Percentiles rank a stretch among this genome's conserved stretches.
These are phyloP conservation scores for Nymphicus hollandicus DNA, from an alignment of 2,113 vertebrate genomes.

Conservation along the genomic window DNA sequence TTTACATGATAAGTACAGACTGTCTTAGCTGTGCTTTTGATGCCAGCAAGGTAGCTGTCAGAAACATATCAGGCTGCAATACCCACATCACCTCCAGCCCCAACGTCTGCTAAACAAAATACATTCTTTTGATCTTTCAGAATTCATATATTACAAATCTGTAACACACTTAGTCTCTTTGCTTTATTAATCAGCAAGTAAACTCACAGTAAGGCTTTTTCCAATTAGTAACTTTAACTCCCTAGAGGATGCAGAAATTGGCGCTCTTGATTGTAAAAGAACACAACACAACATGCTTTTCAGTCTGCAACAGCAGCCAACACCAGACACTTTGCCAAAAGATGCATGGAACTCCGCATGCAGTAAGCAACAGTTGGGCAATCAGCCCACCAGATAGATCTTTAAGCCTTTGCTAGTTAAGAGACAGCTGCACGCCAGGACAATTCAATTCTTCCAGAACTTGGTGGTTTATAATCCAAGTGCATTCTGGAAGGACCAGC, in stretches of 20 bases:
- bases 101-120: background rate
- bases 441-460: background rate
- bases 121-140: background rate
- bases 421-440: background rate
- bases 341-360: background rate
- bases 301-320: background rate
- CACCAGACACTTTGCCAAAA: background rate
- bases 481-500: background rate
- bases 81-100: background rate
- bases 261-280: accelerated
- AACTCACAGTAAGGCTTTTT: background rate
- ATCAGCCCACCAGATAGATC: background rate
- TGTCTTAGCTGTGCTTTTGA: background rate
- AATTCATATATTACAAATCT: background rate
- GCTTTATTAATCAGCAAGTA: background rate
- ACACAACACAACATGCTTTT: background rate
- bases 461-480: background rate
- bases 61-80: background rate
- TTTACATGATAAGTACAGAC: background rate
- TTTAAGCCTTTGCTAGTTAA: background rate
- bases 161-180: background rate
- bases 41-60: background rate
- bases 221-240: background rate
- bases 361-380: background rate
- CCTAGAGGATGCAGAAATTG: background rate